Conservation (phyloP, 2,888 invertebrate genomes). For the Aproaerema taeniolella region DNA sequence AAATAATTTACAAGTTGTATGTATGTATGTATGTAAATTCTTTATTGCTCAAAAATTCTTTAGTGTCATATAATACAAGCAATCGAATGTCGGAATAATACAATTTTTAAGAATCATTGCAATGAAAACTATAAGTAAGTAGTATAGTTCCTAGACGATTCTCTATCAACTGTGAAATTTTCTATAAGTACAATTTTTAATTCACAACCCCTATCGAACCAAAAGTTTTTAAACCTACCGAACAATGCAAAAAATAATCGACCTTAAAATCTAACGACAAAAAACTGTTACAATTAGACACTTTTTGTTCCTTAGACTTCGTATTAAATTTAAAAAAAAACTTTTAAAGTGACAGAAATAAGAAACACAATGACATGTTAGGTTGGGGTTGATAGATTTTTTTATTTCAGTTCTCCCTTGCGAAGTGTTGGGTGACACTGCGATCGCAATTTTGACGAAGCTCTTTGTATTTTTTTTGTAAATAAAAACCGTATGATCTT, state of each 20-base stretch:
- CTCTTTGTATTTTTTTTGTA: slow-evolving; percentile 48
- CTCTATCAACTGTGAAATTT: too few species aligned
- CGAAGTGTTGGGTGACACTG: slow-evolving; percentile 67
- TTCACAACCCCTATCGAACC: too few species aligned
- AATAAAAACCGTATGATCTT: slow-evolving; percentile 48
- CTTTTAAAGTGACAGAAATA: slow-evolving; percentile 68
- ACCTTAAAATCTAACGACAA: slow-evolving; percentile 64
- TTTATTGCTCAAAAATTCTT: too few species aligned
- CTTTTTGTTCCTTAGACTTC: slow-evolving; percentile 63
- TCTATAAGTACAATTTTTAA: too few species aligned
- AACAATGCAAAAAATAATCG: slow-evolving; percentile 65
- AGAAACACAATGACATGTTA: slow-evolving; percentile 69
- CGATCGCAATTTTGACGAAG: slow-evolving; percentile 67
- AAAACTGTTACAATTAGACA: slow-evolving; percentile 73
- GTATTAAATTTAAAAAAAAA: slow-evolving; percentile 53
- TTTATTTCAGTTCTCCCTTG: slow-evolving; percentile 42
- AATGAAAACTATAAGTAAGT: too few species aligned
- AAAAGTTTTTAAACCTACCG: too few species aligned
- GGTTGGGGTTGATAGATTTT: slow-evolving; percentile 58
- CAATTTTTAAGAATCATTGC: too few species aligned
- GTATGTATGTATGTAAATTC: too few species aligned
- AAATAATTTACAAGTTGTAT: too few species aligned
- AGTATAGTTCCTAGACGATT: too few species aligned
- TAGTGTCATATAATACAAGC: too few species aligned
- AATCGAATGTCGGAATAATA: too few species aligned